Evolutionary conservation across 2,797 vertebrate genomes (phyloP), one percentile per base, ranked within the genome.

Genomic region (Alosa sapidissima): DNA sequence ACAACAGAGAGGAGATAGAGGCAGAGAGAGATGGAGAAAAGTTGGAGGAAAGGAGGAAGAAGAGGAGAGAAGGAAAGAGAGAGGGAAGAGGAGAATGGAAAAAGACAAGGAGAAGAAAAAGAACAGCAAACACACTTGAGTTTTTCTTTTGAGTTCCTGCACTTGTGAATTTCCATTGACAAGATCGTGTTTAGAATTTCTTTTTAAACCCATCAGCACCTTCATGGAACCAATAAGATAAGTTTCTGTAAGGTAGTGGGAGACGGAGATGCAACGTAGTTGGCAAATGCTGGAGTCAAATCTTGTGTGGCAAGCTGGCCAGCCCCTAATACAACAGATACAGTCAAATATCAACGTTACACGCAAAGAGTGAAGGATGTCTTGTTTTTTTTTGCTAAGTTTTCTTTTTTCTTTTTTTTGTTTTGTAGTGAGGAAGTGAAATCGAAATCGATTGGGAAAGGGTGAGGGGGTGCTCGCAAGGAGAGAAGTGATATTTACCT

Each of bases 261-360:
- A 95, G 97, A 98, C 97, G 98, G 97, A 98, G 98, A 98, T 98
- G 98, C 98, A 99, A 99, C 98, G 98, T 96, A 96, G 98, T 98
- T 99, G 98, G 97, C 97, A 98, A 97, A 99, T 98, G 97, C 98
- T 98, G 98, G 97, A 97, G 97, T 98, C 98, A 99, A 96, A 98
- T 98, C 98, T 99, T 98, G 98, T 99, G 97, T 98, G 98, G 98
- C 98, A 99, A 99, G 97, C 97, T 98, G 98, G 98, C 97, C 98
- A 98, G 99, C 98, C 96, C 98, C 98, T 99, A 99, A 99, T 99
- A 97, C 98, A 99, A 99, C 98, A 99, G 96, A 99, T 99, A 99
- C 97, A 99, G 98, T 99, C 98, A 99, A 96, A 97, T 95, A 99
- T 99, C 98, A 99, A 98, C 97, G 95, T 98, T 99, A 96, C 97